Evolutionary conservation across 2,797 vertebrate genomes (phyloP), one percentile per base, ranked within the genome.

Genomic region (Garrulus glandarius): DNA sequence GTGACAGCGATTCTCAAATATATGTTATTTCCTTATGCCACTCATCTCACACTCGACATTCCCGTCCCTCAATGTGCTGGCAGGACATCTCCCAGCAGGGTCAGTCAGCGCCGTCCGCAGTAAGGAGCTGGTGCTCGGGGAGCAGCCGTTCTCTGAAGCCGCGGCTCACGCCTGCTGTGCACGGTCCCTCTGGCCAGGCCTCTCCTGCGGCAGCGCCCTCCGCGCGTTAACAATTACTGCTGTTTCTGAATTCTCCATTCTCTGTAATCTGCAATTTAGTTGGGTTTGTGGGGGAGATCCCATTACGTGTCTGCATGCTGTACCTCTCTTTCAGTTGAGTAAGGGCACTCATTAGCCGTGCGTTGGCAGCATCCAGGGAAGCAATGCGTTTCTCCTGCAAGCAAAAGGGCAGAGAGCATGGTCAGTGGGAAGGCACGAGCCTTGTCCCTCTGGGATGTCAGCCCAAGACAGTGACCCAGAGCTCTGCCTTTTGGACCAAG

Each of bases 301-400:
- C 99, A 95, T 99, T 99, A 98, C 99, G 99, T 87, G 98, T 99
- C 98, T 99, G 99, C 98, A 99, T 99, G 99, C 99, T 99, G 99
- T 99, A 99, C 97, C 99, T 99, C 98, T 99, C 99, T 98, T 99
- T 99, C 95, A 99, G 99, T 98, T 99, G 99, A 6, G 99, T 99
- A 90, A 99, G 98, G 50, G 99, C 99, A 37, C 99, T 99, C 99
- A 99, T 99, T 94, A 99, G 98, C 87, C 99, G 98, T 78, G 99
- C 98, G 46, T 99, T 99, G 97, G 99, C 99, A 0, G 99, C 99
- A 4, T 99, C 99, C 98, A 99, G 79, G 4, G 99, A 99, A 32
- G 99, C 99, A 17, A 99, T 99, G 92, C 99, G 99, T 97, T 99
- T 99, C 98, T 99, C 99, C 99, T 99, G 98, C 61, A 97, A 97